Evolutionary conservation across 2,113 vertebrate species (phyloP).

Genomic region (Cnemophilus loriae): DNA sequence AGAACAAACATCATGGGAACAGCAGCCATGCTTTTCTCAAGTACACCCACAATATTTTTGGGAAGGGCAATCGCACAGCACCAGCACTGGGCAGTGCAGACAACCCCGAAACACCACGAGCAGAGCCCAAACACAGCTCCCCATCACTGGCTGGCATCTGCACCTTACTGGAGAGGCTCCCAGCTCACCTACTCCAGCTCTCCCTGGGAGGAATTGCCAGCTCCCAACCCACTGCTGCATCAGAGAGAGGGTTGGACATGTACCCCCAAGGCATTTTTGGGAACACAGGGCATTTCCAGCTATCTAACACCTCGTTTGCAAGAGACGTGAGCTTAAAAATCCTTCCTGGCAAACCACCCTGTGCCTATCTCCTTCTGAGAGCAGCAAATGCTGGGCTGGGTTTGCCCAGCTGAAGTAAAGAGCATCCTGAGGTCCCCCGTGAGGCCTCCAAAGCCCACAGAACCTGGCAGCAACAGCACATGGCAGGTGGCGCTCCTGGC

Average conservation of each 20-base stretch:
- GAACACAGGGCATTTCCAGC: neutral
- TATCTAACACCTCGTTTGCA: neutral
- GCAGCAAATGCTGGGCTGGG: neutral
- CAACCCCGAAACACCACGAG: accelerated
- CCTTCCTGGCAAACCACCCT: neutral
- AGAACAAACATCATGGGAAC: neutral
- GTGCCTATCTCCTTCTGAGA: neutral
- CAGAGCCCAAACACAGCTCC: neutral
- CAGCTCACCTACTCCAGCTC: neutral
- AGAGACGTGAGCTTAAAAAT: neutral
- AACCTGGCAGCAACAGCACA: neutral
- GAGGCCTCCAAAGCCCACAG: neutral
- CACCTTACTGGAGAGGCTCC: neutral
- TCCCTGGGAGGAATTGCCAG: accelerated
- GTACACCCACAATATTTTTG: accelerated
- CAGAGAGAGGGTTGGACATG: accelerated
- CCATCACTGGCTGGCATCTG: accelerated
- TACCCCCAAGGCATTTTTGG: neutral
- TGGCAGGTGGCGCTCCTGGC: neutral
- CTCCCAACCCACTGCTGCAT: neutral
- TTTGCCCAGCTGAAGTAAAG: neutral
- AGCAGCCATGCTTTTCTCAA: neutral
- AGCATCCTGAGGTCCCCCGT: neutral
- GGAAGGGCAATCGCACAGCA: accelerated
- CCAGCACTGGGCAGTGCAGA: neutral